These are phyloP conservation scores for Hystrix brachyura DNA, from an alignment of 2,113 vertebrate genomes.

Conservation along the genomic window DNA sequence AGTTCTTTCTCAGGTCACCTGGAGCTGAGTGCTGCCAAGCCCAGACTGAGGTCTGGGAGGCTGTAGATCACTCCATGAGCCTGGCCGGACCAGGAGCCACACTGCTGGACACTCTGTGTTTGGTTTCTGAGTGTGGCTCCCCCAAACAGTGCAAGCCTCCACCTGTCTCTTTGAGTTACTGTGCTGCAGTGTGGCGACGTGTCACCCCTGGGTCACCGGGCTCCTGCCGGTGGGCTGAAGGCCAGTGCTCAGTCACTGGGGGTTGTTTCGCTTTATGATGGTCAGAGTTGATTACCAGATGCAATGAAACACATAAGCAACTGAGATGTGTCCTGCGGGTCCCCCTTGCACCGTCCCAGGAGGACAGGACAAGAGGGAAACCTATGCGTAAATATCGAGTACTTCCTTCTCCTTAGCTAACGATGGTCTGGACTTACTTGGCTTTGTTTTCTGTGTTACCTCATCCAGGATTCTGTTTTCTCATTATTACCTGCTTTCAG, in stretches of 20 bases:
- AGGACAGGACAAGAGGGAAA: background rate
- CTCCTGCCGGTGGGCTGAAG: background rate
- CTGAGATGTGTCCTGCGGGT: background rate
- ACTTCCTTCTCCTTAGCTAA: too few species aligned
- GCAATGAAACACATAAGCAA: background rate
- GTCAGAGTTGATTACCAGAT: background rate
- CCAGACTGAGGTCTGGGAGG: background rate
- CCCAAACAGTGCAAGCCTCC: background rate
- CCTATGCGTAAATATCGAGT: background rate
- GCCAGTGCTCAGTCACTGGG: background rate
- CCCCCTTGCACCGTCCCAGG: background rate
- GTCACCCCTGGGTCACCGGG: background rate
- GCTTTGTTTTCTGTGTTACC: background rate
- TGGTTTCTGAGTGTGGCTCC: background rate
- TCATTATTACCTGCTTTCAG: slow-evolving; percentile 19
- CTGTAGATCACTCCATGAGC: background rate
- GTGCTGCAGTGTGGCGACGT: background rate
- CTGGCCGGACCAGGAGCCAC: background rate
- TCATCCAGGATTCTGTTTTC: slow-evolving; percentile 52
- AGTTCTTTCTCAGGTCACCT: background rate
- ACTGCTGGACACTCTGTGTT: background rate
- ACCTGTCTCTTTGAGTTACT: background rate
- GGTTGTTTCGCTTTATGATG: slow-evolving; percentile 14
- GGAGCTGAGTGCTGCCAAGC: background rate
- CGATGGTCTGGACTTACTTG: background rate